Evolutionary conservation across 2,113 vertebrate genomes (phyloP).

Genomic region (Neotoma lepida): DNA sequence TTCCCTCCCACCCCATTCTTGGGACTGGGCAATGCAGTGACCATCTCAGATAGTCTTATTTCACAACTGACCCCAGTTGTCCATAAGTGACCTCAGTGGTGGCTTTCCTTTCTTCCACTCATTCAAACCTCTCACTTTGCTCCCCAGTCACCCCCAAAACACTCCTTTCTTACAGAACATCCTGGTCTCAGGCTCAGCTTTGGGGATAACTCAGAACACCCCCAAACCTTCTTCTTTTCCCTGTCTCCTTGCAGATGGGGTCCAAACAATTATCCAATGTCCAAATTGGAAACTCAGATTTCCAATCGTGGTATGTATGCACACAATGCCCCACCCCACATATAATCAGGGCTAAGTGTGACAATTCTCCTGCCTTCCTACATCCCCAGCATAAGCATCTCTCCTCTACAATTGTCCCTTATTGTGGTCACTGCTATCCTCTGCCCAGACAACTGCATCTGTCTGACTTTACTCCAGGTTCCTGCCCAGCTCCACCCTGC

Average conservation of each 20-base stretch:
- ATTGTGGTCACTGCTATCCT: not conserved
- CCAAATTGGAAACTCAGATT: not conserved
- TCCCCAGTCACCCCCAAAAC: not conserved
- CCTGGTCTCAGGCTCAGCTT: not conserved
- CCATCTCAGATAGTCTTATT: not conserved
- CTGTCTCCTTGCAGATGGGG: not conserved
- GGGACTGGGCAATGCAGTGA: not conserved
- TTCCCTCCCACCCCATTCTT: not conserved
- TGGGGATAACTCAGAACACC: not conserved
- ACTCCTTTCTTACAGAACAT: not conserved
- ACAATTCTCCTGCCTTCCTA: not conserved
- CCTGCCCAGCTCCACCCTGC: not conserved
- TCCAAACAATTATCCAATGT: not conserved
- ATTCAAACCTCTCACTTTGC: no score
- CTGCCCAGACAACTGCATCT: not conserved
- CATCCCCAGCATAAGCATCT: not conserved
- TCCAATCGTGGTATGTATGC: not conserved
- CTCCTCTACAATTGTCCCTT: no score
- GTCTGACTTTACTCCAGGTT: not conserved
- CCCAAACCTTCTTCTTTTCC: not conserved
- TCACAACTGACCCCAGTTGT: not conserved
- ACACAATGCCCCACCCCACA: not conserved
- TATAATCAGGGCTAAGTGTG: not conserved
- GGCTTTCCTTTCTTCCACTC: not conserved
- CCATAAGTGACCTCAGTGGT: not conserved